phyloP scores from a whole-genome alignment of 2,113 vertebrate genomes.

The Montifringilla adamsi region DNA sequence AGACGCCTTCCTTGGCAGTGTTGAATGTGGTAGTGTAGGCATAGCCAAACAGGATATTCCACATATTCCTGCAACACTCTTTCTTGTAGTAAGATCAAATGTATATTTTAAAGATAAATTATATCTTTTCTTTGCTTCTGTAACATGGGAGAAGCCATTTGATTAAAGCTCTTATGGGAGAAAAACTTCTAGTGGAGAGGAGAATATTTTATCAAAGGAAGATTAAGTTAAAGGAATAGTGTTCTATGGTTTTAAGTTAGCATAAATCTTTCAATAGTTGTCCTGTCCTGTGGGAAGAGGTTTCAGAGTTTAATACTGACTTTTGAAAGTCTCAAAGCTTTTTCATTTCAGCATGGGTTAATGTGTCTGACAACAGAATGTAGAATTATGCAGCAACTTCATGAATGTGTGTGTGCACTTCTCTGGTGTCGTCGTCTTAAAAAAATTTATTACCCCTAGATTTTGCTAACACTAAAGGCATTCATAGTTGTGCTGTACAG shows the following conservation, averaged over 20 bases:
- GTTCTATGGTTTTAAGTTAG: background rate
- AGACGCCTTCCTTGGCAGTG: background rate
- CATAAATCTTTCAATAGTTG: background rate
- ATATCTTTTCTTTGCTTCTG: constrained; percentile 14
- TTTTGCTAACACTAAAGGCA: constrained; percentile 12
- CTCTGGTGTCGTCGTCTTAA: background rate
- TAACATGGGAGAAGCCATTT: background rate
- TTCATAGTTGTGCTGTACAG: background rate
- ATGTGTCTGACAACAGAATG: background rate
- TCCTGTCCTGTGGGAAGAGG: background rate
- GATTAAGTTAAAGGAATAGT: background rate
- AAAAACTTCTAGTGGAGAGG: background rate
- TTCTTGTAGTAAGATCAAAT: constrained; percentile 11
- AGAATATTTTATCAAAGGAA: constrained; percentile 14
- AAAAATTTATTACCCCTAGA: background rate
- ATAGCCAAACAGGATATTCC: constrained; percentile 48
- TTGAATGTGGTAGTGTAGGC: background rate
- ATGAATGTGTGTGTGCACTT: background rate
- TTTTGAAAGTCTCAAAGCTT: background rate
- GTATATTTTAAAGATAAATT: constrained; percentile 14
- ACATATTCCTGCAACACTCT: constrained; percentile 3
- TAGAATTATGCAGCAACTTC: background rate
- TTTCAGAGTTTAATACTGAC: background rate
- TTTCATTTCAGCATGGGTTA: background rate
- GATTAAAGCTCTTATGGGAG: background rate